These are phyloP conservation scores for Dryomyza anilis DNA, from an alignment of 2,888 invertebrate species.

Conservation along the genomic window DNA sequence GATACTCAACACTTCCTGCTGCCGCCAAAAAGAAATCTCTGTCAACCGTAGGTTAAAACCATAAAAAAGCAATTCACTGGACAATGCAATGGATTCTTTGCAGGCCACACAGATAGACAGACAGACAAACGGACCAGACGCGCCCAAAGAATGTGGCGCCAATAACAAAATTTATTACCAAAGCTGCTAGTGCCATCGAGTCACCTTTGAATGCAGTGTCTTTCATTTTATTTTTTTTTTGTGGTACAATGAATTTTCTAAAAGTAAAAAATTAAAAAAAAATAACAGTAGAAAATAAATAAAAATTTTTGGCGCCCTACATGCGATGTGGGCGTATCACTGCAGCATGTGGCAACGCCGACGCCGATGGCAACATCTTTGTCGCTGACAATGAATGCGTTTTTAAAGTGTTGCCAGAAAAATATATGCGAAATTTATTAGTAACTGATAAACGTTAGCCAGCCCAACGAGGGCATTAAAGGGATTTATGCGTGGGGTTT, in stretches of 20 bases:
- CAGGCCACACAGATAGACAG: neutral
- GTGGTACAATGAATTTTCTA: neutral
- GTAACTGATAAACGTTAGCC: conserved; percentile 20
- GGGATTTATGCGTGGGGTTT: no score
- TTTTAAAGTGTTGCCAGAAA: conserved; percentile 21
- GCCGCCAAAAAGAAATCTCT: conserved; percentile 12
- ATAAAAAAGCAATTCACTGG: conserved; percentile 18
- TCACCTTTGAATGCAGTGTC: neutral
- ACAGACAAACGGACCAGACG: neutral
- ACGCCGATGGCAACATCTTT: neutral
- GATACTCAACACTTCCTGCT: neutral
- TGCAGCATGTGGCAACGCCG: neutral
- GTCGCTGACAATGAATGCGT: conserved; percentile 7
- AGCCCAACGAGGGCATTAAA: neutral
- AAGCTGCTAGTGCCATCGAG: neutral
- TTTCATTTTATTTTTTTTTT: neutral
- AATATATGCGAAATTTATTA: conserved; percentile 42
- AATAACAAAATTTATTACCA: neutral
- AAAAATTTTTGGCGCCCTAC: neutral
- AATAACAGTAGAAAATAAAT: neutral
- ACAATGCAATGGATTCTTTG: neutral
- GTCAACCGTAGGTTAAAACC: conserved; percentile 24
- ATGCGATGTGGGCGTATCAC: neutral
- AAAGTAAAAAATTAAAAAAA: neutral
- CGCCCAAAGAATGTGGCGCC: neutral